Percentiles rank a stretch among this genome's conserved stretches.
These are phyloP conservation scores for Cristatella mucedo DNA, from an alignment of 2,888 invertebrate genomes.

Conservation along the genomic window DNA sequence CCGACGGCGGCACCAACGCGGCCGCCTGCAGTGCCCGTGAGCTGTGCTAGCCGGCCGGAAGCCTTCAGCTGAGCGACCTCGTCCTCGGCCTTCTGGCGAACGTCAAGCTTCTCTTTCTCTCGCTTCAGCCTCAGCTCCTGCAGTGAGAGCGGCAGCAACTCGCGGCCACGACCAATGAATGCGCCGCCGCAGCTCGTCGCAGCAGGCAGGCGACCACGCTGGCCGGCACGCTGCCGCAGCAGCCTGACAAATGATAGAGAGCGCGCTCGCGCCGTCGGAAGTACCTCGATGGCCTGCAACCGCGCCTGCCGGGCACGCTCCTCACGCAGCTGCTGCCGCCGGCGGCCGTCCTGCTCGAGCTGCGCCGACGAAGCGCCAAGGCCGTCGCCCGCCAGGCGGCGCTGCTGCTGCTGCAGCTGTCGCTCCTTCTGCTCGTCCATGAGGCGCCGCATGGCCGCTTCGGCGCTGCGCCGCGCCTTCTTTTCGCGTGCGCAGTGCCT, in stretches of 20 bases:
- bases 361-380: too few species aligned
- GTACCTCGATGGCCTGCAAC: slow-evolving; percentile 30
- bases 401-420: slow-evolving; percentile 15
- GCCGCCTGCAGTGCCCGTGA: too few species aligned
- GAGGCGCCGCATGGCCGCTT: slow-evolving; percentile 29
- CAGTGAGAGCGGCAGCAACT: not conserved
- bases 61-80: slow-evolving; percentile 27
- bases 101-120: slow-evolving; percentile 20
- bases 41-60: slow-evolving; percentile 25
- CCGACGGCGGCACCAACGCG: too few species aligned
- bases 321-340: slow-evolving; percentile 22
- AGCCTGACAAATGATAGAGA: not conserved
- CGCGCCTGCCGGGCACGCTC: slow-evolving; percentile 28
- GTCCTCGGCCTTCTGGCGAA: slow-evolving; percentile 23
- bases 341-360: slow-evolving; percentile 13
- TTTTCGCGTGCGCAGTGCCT: slow-evolving; percentile 18
- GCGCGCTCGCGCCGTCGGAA: not conserved
- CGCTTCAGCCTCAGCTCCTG: slow-evolving; percentile 32
- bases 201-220: not conserved
- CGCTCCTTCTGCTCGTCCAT: slow-evolving; percentile 23
- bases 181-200: not conserved
- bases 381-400: slow-evolving; percentile 15
- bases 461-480: slow-evolving; percentile 16
- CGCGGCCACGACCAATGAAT: not conserved
- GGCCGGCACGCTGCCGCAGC: not conserved